These are phyloP conservation scores for Nomada fucata DNA, from an alignment of 2,888 invertebrate species.

Conservation along the genomic window DNA sequence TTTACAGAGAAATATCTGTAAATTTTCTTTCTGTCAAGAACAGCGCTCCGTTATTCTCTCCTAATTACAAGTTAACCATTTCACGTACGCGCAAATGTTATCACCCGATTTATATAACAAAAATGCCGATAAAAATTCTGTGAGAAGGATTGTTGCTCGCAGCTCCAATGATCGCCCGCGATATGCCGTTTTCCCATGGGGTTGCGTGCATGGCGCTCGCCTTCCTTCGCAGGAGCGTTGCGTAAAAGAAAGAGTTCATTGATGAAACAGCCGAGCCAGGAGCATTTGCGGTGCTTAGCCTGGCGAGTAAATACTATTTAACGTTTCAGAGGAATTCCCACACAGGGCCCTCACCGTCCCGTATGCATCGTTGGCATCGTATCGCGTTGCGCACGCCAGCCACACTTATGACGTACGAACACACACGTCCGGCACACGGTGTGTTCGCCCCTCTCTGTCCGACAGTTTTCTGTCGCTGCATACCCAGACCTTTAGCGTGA, in stretches of 20 bases:
- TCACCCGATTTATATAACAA: too few relatives aligned
- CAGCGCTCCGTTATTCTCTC: too few relatives aligned
- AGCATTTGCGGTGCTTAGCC: slow-evolving; percentile 26
- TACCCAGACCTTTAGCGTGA: slow-evolving; percentile 45
- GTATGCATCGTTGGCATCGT: slow-evolving; percentile 70
- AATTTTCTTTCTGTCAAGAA: too few relatives aligned
- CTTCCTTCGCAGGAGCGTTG: slow-evolving; percentile 13
- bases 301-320: slow-evolving; percentile 63
- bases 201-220: slow-evolving; percentile 30
- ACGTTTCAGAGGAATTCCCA: slow-evolving; percentile 72
- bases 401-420: slow-evolving; percentile 82
- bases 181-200: slow-evolving; percentile 46
- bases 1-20: too few relatives aligned
- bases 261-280: slow-evolving; percentile 37
- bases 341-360: slow-evolving; percentile 53
- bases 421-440: slow-evolving; percentile 67
- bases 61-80: too few relatives aligned
- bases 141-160: neutral
- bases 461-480: slow-evolving; percentile 30
- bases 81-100: too few relatives aligned
- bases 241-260: slow-evolving; percentile 58
- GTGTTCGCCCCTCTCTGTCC: slow-evolving; percentile 56
- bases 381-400: slow-evolving; percentile 79
- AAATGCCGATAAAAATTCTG: neutral
- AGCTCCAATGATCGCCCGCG: slow-evolving; percentile 4